Percentiles rank a stretch among this genome's conserved stretches.
Conservation (phyloP, 2,113 vertebrate genomes). For the Lampris incognitus region DNA sequence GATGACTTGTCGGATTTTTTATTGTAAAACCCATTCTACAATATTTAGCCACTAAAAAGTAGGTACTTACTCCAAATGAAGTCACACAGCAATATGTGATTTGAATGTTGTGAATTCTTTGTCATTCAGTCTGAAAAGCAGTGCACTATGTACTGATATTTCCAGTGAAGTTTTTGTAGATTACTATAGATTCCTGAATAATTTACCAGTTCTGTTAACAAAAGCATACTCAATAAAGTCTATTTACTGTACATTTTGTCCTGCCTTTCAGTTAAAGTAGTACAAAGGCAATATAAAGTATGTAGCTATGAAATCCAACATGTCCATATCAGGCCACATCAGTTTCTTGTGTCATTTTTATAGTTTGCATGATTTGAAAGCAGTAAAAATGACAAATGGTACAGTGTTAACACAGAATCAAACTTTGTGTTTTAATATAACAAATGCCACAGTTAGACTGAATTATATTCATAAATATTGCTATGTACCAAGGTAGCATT, state of each 20-base stretch:
- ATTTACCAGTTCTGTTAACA: slow-evolving; percentile 5
- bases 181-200: slow-evolving; percentile 43
- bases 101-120: slow-evolving; percentile 8
- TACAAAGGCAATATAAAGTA: slow-evolving; percentile 1
- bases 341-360: slow-evolving; percentile 4
- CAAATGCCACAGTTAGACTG: no score
- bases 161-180: slow-evolving; percentile 39
- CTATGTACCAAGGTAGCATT: no score
- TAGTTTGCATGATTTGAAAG: background rate
- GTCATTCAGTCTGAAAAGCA: slow-evolving; percentile 40
- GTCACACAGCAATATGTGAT: slow-evolving; percentile 2
- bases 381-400: no score
- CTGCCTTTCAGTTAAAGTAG: slow-evolving; percentile 26
- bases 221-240: slow-evolving; percentile 18
- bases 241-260: slow-evolving; percentile 13
- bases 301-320: background rate
- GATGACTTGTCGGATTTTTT: slow-evolving; percentile 33
- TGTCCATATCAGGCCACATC: slow-evolving; percentile 1
- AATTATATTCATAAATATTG: no score
- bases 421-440: no score
- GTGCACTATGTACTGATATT: slow-evolving; percentile 24
- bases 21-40: slow-evolving; percentile 38
- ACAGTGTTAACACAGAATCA: no score
- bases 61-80: no score
- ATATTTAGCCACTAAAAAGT: background rate